These are phyloP conservation scores for Phrixothrix hirtus DNA, from an alignment of 2,888 invertebrate species.

Conservation along the genomic window DNA sequence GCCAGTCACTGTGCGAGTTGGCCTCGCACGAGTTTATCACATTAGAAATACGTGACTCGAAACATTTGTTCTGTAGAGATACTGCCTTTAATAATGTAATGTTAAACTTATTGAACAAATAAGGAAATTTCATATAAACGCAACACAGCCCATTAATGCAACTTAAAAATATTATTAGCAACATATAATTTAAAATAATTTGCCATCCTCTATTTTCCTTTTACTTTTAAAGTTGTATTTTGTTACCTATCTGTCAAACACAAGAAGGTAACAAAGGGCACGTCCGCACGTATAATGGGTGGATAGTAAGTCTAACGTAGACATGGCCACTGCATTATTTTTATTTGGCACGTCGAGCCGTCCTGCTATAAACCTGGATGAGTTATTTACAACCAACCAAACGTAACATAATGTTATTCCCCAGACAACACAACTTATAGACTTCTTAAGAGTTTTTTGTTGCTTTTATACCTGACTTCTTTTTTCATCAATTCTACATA, in stretches of 20 bases:
- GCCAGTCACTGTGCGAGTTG: conserved; percentile 46
- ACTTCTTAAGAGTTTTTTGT: conserved; percentile 26
- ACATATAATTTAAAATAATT: no score
- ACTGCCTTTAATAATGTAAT: conserved; percentile 29
- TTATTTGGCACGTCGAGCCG: conserved; percentile 41
- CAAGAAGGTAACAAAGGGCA: conserved; percentile 31
- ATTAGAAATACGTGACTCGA: conserved; percentile 51
- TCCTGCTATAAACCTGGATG: conserved; percentile 39
- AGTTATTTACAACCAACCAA: conserved; percentile 39
- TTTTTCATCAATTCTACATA: conserved; percentile 1
- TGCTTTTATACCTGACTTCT: conserved; percentile 7
- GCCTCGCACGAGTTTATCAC: conserved; percentile 48
- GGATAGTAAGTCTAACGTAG: conserved; percentile 38
- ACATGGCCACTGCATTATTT: conserved; percentile 46
- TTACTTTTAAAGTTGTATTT: conserved; percentile 30
- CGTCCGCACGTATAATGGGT: conserved; percentile 29
- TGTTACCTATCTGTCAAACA: conserved; percentile 30
- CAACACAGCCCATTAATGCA: no score
- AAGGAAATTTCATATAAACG: no score
- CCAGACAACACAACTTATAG: conserved; percentile 22
- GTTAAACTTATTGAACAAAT: no score
- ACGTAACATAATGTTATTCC: conserved; percentile 31
- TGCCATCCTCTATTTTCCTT: no score
- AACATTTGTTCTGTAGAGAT: conserved; percentile 35
- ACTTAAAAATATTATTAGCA: no score